Evolutionary conservation across 2,113 vertebrate species (phyloP).

Genomic region (Ellobius talpinus): DNA sequence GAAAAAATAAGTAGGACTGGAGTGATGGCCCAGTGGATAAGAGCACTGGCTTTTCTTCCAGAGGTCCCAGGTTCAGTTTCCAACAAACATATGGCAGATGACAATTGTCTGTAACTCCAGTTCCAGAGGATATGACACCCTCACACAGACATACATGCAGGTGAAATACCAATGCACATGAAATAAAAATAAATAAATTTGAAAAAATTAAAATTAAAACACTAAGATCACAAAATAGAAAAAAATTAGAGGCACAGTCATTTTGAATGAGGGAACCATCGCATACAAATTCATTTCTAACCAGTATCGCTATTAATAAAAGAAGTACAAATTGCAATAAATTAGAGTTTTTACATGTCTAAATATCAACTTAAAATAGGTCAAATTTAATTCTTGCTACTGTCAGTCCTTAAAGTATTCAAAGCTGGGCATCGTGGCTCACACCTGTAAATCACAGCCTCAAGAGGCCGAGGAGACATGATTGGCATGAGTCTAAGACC

Average conservation of each 20-base stretch:
- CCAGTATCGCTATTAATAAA: not conserved
- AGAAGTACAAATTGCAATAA: not conserved
- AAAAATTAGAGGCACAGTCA: not conserved
- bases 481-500: too few species aligned
- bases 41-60: not conserved
- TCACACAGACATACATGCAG: not conserved
- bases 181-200: not conserved
- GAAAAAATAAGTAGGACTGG: not conserved
- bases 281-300: not conserved
- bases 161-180: not conserved
- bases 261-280: constrained; percentile 5
- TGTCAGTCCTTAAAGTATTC: not conserved
- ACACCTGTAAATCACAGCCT: not conserved
- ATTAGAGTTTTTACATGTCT: not conserved
- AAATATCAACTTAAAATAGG: not conserved
- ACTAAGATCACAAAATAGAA: not conserved
- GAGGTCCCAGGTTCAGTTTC: not conserved
- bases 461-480: not conserved
- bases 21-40: not conserved
- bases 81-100: not conserved
- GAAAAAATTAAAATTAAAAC: not conserved
- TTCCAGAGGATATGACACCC: not conserved
- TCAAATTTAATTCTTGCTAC: constrained; percentile 29
- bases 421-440: too few species aligned
- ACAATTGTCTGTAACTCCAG: not conserved